phyloP scores from a whole-genome alignment of 1,140 invertebrate genomes.

The Littorina saxatilis region DNA sequence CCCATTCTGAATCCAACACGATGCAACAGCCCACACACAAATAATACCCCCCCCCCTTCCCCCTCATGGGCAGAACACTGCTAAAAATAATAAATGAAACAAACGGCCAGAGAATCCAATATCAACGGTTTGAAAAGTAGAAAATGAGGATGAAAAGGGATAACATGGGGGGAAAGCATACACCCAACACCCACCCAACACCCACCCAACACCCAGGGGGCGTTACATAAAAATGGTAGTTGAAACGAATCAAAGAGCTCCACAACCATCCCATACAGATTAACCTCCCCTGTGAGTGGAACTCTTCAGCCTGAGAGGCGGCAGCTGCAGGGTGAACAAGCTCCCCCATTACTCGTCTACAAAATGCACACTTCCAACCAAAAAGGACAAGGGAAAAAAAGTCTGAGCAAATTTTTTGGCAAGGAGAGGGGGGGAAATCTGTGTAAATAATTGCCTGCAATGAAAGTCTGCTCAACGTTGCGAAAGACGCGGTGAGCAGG shows the following conservation, averaged over 20 bases:
- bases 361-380: not conserved
- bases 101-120: no score
- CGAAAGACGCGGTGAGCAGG: not conserved
- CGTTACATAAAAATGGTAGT: not conserved
- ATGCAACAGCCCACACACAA: no score
- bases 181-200: no score
- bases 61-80: no score
- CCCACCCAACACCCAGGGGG: no score
- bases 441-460: slow-evolving; percentile 2
- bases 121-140: no score
- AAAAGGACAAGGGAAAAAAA: not conserved
- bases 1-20: no score
- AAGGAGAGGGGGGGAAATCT: not conserved
- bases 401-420: not conserved
- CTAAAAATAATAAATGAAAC: no score
- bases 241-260: not conserved
- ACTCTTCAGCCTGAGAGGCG: slow-evolving; percentile 11
- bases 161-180: no score
- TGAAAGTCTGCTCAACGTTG: not conserved
- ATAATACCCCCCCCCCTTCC: no score
- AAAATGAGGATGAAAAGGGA: no score
- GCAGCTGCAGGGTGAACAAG: slow-evolving; percentile 23
- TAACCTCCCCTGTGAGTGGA: slow-evolving; percentile 15
- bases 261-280: not conserved
- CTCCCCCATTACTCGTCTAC: slow-evolving; percentile 1